These are phyloP conservation scores for Ceraclea dissimilis DNA, from an alignment of 2,888 invertebrate species.

Conservation along the genomic window DNA sequence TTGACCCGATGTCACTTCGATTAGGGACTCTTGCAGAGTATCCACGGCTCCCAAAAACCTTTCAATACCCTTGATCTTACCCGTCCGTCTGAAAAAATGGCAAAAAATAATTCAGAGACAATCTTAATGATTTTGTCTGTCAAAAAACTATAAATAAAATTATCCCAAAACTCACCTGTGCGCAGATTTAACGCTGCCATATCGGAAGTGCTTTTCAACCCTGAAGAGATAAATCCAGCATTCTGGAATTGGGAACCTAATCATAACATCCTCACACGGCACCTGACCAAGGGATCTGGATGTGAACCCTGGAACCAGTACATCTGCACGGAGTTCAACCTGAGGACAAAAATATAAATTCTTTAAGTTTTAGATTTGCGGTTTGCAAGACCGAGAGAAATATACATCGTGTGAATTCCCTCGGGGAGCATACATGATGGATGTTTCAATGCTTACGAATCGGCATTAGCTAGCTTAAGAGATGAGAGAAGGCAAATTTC, in stretches of 20 bases:
- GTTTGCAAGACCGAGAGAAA: no score
- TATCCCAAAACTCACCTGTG: conserved; percentile 46
- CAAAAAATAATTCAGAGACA: background rate
- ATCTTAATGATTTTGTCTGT: background rate
- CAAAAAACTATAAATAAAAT: background rate
- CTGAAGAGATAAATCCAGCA: conserved; percentile 99
- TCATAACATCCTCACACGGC: conserved; percentile 95
- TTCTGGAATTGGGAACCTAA: conserved; percentile 96
- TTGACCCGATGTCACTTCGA: conserved; percentile 92
- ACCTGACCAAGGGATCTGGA: conserved; percentile 92
- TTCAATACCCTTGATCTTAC: conserved; percentile 89
- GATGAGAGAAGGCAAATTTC: no score
- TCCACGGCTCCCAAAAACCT: conserved; percentile 87
- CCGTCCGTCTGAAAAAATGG: conserved; percentile 61
- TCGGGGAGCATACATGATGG: no score
- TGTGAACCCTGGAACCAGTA: conserved; percentile 94
- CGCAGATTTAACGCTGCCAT: conserved; percentile 94
- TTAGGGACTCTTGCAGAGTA: conserved; percentile 81
- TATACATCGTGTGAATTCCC: no score
- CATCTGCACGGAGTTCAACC: conserved; percentile 92
- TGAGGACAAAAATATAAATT: conserved; percentile 31
- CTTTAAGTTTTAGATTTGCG: no score
- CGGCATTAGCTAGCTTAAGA: no score
- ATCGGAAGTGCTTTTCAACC: conserved; percentile 95
- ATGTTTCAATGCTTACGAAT: no score